Conservation (phyloP, 2,888 invertebrate species). For the Drosophila quinaria region DNA sequence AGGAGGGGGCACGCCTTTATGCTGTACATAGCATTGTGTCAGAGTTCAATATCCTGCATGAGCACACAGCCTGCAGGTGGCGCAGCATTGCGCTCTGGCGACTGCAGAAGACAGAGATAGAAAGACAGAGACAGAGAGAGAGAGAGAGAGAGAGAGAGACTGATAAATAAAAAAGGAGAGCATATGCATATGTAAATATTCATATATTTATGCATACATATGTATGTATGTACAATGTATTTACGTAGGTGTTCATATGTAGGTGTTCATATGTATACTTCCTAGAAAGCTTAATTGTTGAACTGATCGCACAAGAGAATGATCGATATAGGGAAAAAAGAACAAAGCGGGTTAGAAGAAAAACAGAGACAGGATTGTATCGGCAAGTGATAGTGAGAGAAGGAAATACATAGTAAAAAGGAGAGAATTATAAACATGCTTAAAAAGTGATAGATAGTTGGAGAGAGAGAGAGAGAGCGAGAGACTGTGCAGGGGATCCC, state of each 20-base stretch:
- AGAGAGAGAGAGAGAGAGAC: background rate
- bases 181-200: background rate
- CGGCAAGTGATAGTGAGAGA: too few relatives aligned
- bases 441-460: too few relatives aligned
- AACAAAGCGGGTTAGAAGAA: background rate
- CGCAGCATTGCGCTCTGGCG: constrained; percentile 23
- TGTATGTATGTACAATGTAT: background rate
- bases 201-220: background rate
- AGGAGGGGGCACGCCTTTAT: constrained; percentile 22
- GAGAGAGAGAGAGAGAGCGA: background rate
- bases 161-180: background rate
- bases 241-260: background rate
- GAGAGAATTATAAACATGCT: too few relatives aligned
- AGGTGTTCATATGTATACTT: background rate
- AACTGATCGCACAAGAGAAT: constrained; percentile 6
- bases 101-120: constrained; percentile 4
- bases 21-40: constrained; percentile 70
- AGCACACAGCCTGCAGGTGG: constrained; percentile 54
- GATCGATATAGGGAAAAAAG: background rate
- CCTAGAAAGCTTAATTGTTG: constrained; percentile 1
- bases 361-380: background rate
- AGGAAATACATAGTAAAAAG: background rate
- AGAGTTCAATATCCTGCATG: constrained; percentile 79
- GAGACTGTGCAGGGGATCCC: too few relatives aligned
- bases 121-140: constrained; percentile 4